Conservation (phyloP, 2,888 invertebrate species). For the Rapana venosa region DNA sequence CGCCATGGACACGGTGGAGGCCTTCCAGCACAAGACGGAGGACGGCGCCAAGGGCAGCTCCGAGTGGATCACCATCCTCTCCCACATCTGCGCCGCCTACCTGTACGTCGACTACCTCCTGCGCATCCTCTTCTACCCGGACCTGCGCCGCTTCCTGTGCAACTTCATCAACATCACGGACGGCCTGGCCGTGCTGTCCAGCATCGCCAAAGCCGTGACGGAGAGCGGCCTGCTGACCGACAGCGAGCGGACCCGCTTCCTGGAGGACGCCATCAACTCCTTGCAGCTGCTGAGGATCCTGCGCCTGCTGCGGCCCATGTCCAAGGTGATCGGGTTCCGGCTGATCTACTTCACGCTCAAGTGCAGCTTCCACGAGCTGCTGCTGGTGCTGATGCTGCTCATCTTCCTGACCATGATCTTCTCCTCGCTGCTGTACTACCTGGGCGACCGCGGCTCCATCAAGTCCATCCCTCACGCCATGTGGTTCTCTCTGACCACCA, state of each 20-base stretch:
- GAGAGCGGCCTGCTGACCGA: not conserved
- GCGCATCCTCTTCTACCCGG: conserved; percentile 60
- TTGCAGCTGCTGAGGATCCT: conserved; percentile 66
- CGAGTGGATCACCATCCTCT: not conserved
- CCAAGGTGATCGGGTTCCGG: conserved; percentile 61
- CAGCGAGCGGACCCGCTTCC: not conserved
- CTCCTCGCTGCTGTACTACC: conserved; percentile 34
- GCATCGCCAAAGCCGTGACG: conserved; percentile 56
- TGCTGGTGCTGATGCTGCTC: conserved; percentile 59
- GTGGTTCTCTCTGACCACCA: conserved; percentile 49
- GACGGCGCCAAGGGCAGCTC: not conserved
- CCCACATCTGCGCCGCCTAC: conserved; percentile 48
- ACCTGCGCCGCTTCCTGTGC: conserved; percentile 52
- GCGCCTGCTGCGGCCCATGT: conserved; percentile 61
- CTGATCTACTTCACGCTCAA: conserved; percentile 66
- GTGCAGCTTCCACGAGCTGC: conserved; percentile 63
- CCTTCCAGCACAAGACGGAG: too few species aligned
- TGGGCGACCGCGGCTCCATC: conserved; percentile 22
- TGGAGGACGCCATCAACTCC: conserved; percentile 60
- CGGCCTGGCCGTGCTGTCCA: conserved; percentile 60
- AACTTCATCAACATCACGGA: conserved; percentile 66
- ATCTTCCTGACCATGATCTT: conserved; percentile 25
- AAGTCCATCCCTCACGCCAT: conserved; percentile 40
- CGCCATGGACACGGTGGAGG: not conserved
- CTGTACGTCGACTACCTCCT: conserved; percentile 67